A percentile compares a stretch with the other conserved stretches of the same genome.
Conservation (phyloP, 2,888 invertebrate species). For the Helobdella robusta region DNA sequence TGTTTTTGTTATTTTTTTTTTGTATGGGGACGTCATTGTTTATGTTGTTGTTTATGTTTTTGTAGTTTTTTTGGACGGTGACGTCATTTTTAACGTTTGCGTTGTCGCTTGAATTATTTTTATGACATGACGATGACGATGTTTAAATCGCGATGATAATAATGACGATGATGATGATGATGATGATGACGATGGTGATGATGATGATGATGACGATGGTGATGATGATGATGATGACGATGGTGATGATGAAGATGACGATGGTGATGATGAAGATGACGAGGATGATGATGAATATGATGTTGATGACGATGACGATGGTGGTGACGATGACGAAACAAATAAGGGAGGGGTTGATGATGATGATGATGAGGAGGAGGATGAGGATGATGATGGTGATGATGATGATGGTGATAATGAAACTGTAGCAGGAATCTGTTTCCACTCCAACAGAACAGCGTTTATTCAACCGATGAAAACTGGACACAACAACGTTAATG, state of each 20-base stretch:
- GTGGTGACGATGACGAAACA: too few relatives aligned
- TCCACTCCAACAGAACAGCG: slow-evolving; percentile 16
- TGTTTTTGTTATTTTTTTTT: too few relatives aligned
- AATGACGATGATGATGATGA: slow-evolving; percentile 18
- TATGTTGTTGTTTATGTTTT: too few relatives aligned
- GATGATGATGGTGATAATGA: background rate
- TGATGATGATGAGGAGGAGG: background rate
- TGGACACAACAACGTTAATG: too few relatives aligned
- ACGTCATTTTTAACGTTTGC: too few relatives aligned
- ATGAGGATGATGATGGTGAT: background rate
- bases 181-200: slow-evolving; percentile 12
- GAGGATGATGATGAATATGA: slow-evolving; percentile 7
- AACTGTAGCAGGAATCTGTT: background rate
- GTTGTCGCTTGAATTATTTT: too few relatives aligned
- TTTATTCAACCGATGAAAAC: slow-evolving; percentile 5
- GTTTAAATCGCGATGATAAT: slow-evolving; percentile 4
- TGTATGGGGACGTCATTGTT: too few relatives aligned
- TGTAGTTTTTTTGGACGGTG: too few relatives aligned
- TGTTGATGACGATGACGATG: background rate
- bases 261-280: background rate
- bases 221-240: background rate
- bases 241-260: background rate
- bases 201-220: slow-evolving; percentile 16
- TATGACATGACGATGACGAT: slow-evolving; percentile 4
- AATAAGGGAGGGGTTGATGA: background rate